phyloP scores from a whole-genome alignment of 64 coral and sea anemone genomes.

The Platygyra sinensis region DNA sequence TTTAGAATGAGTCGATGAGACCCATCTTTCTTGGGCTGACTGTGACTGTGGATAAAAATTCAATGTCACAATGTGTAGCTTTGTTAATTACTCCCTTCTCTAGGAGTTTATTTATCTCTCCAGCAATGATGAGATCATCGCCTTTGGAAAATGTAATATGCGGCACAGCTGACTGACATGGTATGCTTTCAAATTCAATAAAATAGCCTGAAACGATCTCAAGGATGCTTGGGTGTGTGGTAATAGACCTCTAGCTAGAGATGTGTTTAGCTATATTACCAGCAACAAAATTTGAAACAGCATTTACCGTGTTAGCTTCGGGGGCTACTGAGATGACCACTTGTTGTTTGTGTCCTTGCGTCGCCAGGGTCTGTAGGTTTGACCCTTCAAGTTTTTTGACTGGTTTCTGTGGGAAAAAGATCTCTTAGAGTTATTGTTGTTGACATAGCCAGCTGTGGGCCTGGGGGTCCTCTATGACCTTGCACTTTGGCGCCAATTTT shows the following conservation, averaged over 20 bases:
- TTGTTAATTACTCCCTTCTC: conserved; percentile 19
- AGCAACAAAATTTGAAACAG: conserved; percentile 31
- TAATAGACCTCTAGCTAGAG: conserved; percentile 4
- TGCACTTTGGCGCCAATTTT: too few relatives aligned
- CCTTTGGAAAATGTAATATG: conserved; percentile 23
- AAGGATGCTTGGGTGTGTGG: conserved; percentile 31
- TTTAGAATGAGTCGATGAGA: conserved; percentile 47
- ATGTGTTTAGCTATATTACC: conserved; percentile 16
- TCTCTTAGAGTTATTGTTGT: not conserved
- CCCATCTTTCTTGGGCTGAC: not conserved
- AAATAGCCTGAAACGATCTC: conserved; percentile 9
- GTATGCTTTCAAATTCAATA: not conserved
- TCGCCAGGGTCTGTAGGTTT: conserved; percentile 16
- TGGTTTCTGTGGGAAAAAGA: conserved; percentile 9
- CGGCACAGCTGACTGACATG: conserved; percentile 13
- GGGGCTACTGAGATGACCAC: conserved; percentile 11
- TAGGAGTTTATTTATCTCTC: conserved; percentile 9
- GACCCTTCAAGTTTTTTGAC: conserved; percentile 47
- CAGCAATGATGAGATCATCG: conserved; percentile 1
- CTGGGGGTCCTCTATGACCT: conserved; percentile 8
- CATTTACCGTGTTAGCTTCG: not conserved
- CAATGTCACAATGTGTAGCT: not conserved
- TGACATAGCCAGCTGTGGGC: not conserved
- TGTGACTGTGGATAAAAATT: conserved; percentile 10
- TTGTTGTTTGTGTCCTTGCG: conserved; percentile 1